Base-by-base conservation (phyloP, 2,797 vertebrate genomes). In the Austrolebias charrua region DNA sequence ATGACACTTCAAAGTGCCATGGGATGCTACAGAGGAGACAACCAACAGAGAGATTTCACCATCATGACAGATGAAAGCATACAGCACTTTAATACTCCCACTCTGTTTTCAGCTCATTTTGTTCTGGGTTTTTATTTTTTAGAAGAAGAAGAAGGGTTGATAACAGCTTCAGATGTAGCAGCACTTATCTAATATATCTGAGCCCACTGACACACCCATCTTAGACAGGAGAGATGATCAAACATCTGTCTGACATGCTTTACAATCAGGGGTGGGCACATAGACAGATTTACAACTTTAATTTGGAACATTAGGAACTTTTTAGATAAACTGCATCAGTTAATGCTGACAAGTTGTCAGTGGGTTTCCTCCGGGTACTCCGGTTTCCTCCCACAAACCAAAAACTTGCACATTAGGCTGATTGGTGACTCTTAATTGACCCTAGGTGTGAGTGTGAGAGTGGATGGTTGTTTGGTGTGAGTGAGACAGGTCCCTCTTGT, bases 21-120 rank as follows among this genome's bases (percentile, higher is more conserved):
- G 38, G 38, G 12, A 13, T 40, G 38, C 13, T 40, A 12, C 38
- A 9, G 31, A 33, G 38, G 3, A 13, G 11, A 40, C 11, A 11
- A 4, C 38, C 4, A 40, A 59, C 40, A 42, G 54, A 53, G 55
- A 63, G 44, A 50, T 50, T 71, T 67, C 18, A 53, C 53, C n/a
- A n/a, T n/a, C 67, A 19, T 20, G 71, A 66, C 60, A 63, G 69
- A 76, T 74, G 63, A 74, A 85, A 79, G 75, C 46, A 47, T 16
- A 3, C 49, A 33, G 16, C 12, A 43, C 20, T 29, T 60, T 63
- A 65, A 51, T 11, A 40, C 62, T 59, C 67, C 74, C 63, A 62
- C 38, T 12, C 38, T 18, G 45, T 73, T 62, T 55, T 68, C 47
- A 24, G 11, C 46, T 45, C 10, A 40, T 70, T 71, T 60, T 8